Conservation (phyloP, 2,797 vertebrate species). For the Capromys pilorides region DNA sequence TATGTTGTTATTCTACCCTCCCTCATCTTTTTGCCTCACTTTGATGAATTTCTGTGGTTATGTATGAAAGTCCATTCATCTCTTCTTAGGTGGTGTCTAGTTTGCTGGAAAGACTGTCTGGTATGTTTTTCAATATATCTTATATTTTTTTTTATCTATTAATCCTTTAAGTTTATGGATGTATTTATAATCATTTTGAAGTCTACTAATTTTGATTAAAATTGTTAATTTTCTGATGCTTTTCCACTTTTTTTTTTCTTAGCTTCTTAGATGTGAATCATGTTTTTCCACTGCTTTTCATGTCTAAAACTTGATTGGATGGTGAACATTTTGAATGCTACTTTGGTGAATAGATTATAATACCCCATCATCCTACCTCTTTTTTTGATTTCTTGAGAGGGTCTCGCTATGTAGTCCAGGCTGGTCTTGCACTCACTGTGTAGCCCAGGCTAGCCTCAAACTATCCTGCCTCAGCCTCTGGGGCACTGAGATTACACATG, state of each 20-base stretch:
- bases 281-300: conserved; percentile 14
- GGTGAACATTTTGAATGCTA: background rate
- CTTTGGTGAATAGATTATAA: background rate
- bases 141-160: conserved; percentile 4
- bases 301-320: background rate
- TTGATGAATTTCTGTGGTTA: background rate
- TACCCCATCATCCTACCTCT: background rate
- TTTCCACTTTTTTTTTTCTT: background rate
- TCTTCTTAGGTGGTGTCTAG: background rate
- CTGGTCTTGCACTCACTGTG: too few species aligned
- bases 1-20: background rate
- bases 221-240: background rate
- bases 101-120: background rate
- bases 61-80: background rate
- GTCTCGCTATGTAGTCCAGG: too few species aligned
- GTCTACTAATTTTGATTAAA: conserved; percentile 28
- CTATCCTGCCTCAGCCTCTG: too few species aligned
- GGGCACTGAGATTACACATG: too few species aligned
- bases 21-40: background rate
- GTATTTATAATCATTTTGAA: background rate
- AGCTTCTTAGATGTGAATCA: background rate
- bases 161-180: background rate
- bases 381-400: too few species aligned
- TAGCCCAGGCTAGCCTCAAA: too few species aligned
- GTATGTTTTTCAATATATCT: conserved; percentile 30